phyloP scores from a whole-genome alignment of 2,113 vertebrate species.

The Pteronura brasiliensis region DNA sequence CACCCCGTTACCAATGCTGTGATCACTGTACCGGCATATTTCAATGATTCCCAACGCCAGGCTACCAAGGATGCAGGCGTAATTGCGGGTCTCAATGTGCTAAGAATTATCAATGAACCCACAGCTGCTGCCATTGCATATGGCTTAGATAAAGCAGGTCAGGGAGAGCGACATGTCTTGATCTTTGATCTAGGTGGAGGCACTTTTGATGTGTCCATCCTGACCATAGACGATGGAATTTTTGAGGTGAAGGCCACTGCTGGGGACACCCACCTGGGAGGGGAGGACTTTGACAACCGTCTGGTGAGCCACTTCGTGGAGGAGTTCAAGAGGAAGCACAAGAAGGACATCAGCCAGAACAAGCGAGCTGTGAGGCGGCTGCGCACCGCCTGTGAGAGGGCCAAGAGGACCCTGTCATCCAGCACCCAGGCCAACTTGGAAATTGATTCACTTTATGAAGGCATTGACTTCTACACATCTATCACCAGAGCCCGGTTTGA shows the following conservation, averaged over 20 bases:
- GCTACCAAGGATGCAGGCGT: slow-evolving; percentile 93
- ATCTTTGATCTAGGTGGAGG: slow-evolving; percentile 95
- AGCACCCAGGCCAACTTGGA: slow-evolving; percentile 95
- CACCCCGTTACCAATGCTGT: slow-evolving; percentile 90
- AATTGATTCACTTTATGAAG: slow-evolving; percentile 93
- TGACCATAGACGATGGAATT: slow-evolving; percentile 95
- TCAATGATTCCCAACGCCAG: slow-evolving; percentile 94
- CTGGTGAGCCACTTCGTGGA: slow-evolving; percentile 92
- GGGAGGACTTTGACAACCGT: slow-evolving; percentile 94
- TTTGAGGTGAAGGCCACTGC: slow-evolving; percentile 95
- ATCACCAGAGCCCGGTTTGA: slow-evolving; percentile 94
- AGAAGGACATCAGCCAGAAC: slow-evolving; percentile 92
- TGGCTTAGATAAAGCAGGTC: slow-evolving; percentile 90
- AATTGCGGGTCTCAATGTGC: slow-evolving; percentile 91
- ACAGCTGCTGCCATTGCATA: slow-evolving; percentile 96
- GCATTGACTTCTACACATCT: slow-evolving; percentile 93
- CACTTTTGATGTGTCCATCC: slow-evolving; percentile 93
- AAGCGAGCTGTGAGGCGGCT: slow-evolving; percentile 91
- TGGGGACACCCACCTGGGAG: slow-evolving; percentile 93
- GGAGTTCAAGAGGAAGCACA: slow-evolving; percentile 94
- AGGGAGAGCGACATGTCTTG: slow-evolving; percentile 90
- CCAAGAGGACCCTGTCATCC: slow-evolving; percentile 94
- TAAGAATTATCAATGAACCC: slow-evolving; percentile 94
- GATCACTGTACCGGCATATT: slow-evolving; percentile 93
- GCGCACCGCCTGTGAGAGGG: slow-evolving; percentile 91